Evolutionary conservation across 2,113 vertebrate genomes (phyloP), one percentile per base, ranked within the genome.

Genomic region (Turdus rufiventris): DNA sequence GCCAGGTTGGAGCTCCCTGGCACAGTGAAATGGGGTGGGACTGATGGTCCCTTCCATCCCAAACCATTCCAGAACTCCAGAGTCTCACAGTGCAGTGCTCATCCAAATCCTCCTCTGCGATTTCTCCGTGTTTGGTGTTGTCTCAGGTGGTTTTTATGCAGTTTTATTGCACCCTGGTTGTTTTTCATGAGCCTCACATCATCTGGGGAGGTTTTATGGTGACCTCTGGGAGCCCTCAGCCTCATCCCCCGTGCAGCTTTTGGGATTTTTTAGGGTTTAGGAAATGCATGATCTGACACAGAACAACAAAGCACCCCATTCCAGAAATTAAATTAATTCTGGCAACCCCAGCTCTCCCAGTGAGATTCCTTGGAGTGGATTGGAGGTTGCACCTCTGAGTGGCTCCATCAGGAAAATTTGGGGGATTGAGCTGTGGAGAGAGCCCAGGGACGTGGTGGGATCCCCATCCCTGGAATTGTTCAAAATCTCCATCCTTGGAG

Each of bases 401-500:
- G 7, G n/a, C 42, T 85, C 29, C 33, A 0, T 2, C 0, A 1
- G 66, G 47, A 3, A 24, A 38, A 34, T 5, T 13, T 21, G 21
- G 3, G 26, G 28, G 16, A 15, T 34, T 5, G 1, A 47, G 9
- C 13, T n/a, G 2, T 2, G 2, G 26, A 24, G 6, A 1, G 3
- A 10, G 14, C 51, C 21, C 43, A 8, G 73, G 63, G 40, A 13
- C 8, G 8, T 43, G 6, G 15, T 43, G 21, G 21, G 10, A 47
- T 23, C 21, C 45, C 45, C 28, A 14, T 10, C 48, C 66, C 66
- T 50, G 75, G 66, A 8, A 26, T 14, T 36, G 25, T n/a, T n/a
- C n/a, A 19, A 19, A 20, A 45, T 20, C 45, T 10, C 11, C 45
- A 47, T 47, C 10, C 45, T n/a, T n/a, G n/a, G n/a, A n/a, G n/a